These are phyloP conservation scores for Aptenodytes forsteri DNA, from an alignment of 2,113 vertebrate species.

Conservation along the genomic window DNA sequence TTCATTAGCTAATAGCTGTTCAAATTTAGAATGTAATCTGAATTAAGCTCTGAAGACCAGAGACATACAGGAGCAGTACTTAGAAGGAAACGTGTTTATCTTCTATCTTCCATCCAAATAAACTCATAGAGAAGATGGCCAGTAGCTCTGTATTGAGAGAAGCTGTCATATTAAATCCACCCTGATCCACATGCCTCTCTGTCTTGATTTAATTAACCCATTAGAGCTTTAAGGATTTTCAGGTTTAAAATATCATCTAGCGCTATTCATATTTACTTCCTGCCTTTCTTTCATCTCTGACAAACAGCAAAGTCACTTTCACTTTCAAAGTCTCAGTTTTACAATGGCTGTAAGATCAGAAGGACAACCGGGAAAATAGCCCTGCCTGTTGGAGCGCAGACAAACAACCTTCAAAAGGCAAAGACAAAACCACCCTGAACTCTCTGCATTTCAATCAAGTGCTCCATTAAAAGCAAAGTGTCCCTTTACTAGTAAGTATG, in stretches of 20 bases:
- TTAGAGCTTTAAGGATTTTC: constrained; percentile 1
- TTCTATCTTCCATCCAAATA: not conserved
- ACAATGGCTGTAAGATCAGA: constrained; percentile 46
- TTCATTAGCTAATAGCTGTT: not conserved
- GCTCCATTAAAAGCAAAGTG: constrained; percentile 18
- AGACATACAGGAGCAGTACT: not conserved
- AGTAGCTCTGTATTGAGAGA: not conserved
- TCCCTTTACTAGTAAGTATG: constrained; percentile 16
- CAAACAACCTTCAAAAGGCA: constrained; percentile 51
- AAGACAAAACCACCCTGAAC: constrained; percentile 40
- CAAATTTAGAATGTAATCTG: not conserved
- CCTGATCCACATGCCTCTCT: not conserved
- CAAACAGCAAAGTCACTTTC: constrained; percentile 51
- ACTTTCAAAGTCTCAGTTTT: constrained; percentile 51
- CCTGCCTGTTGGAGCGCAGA: constrained; percentile 1
- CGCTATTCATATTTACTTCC: constrained; percentile 27
- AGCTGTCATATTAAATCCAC: not conserved
- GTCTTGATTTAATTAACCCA: constrained; percentile 32
- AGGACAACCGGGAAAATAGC: not conserved
- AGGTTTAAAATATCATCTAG: not conserved
- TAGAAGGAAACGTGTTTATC: not conserved
- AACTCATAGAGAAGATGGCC: not conserved
- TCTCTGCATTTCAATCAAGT: constrained; percentile 20
- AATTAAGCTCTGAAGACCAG: not conserved
- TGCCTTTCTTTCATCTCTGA: constrained; percentile 15